Conservation (phyloP, 2,797 vertebrate species). For the Notamacropus eugenii region DNA sequence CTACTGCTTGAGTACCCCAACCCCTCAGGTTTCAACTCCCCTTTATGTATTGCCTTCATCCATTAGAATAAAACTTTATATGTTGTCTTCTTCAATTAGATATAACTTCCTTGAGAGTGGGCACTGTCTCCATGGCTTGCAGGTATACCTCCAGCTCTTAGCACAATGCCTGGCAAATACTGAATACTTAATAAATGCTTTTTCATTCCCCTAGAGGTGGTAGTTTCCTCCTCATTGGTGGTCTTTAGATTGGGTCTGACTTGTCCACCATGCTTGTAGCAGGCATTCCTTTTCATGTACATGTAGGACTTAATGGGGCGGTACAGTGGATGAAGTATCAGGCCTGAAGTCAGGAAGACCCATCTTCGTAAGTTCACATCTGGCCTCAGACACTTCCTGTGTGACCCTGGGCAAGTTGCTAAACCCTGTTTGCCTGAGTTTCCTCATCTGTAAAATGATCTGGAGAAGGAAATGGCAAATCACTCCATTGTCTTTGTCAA, state of each 20-base stretch:
- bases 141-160: neutral
- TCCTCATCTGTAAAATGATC: neutral
- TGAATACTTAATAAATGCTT: neutral
- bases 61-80: neutral
- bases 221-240: neutral
- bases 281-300: neutral
- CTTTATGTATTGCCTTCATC: neutral
- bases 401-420: neutral
- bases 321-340: neutral
- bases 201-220: neutral
- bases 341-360: neutral
- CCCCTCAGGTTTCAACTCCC: neutral
- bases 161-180: neutral
- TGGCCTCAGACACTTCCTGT: neutral
- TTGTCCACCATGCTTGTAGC: neutral
- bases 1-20: neutral
- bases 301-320: neutral
- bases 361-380: neutral
- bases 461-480: neutral
- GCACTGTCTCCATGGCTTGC: neutral
- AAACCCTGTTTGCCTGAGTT: neutral
- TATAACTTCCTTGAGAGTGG: neutral
- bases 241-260: neutral
- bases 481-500: neutral
- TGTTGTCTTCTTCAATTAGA: no score